A percentile compares a stretch with the other conserved stretches of the same genome.
These are phyloP conservation scores for Proteles cristata DNA, from an alignment of 2,113 vertebrate species.

Conservation along the genomic window DNA sequence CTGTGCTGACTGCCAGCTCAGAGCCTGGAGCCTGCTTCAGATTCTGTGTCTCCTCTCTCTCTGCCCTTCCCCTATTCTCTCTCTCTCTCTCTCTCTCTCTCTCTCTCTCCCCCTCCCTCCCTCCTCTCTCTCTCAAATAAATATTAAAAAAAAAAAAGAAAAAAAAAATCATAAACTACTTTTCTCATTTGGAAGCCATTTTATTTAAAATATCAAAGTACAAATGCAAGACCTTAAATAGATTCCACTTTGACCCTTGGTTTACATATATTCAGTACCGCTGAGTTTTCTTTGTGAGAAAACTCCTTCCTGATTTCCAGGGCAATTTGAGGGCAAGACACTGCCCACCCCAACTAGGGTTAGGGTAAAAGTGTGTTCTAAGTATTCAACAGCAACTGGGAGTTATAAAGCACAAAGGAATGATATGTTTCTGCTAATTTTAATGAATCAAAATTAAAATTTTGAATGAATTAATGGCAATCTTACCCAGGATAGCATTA, in stretches of 20 bases:
- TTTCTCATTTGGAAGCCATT: conserved; percentile 40
- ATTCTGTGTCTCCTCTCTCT: too few species aligned
- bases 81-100: too few species aligned
- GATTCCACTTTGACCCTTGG: neutral
- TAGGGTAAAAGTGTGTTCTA: neutral
- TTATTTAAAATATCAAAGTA: conserved; percentile 20
- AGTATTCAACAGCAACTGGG: neutral
- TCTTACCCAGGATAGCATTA: neutral
- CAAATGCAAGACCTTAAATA: neutral
- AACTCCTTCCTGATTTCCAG: neutral
- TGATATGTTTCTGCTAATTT: neutral
- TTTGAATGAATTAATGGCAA: neutral
- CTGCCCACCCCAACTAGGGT: neutral
- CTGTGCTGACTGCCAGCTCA: too few species aligned
- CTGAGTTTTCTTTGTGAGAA: neutral
- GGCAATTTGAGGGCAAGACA: neutral
- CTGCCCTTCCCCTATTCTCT: too few species aligned
- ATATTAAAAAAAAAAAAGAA: neutral
- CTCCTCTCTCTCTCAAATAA: too few species aligned
- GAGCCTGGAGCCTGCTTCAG: too few species aligned
- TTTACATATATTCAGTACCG: neutral
- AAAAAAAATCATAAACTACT: neutral
- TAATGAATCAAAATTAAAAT: neutral
- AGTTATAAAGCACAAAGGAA: neutral
- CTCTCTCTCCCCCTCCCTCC: too few species aligned